A percentile compares a stretch with the other conserved stretches of the same genome.
Evolutionary conservation across 2,888 invertebrate genomes (phyloP).

Genomic region (Eupithecia tripunctaria): DNA sequence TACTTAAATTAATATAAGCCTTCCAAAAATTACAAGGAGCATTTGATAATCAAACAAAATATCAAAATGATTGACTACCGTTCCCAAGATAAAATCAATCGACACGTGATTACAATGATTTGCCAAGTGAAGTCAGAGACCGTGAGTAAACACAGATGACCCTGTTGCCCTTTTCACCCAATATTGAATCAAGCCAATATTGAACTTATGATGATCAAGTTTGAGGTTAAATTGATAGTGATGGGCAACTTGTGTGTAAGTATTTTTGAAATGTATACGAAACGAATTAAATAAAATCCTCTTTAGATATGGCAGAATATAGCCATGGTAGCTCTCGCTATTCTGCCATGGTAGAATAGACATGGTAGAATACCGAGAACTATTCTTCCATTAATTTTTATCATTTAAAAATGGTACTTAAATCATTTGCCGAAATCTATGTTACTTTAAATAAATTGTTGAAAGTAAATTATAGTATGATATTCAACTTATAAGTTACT

Average conservation of each 20-base stretch:
- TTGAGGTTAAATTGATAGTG: slow-evolving; percentile 41
- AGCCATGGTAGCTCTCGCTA: no score
- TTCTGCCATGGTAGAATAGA: no score
- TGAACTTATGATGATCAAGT: slow-evolving; percentile 47
- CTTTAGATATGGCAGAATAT: no score
- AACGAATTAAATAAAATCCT: neutral
- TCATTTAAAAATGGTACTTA: no score
- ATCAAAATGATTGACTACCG: neutral
- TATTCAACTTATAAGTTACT: no score
- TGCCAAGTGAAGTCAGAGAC: slow-evolving; percentile 51
- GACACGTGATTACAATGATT: slow-evolving; percentile 45
- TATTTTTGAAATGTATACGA: neutral
- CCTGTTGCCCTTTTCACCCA: slow-evolving; percentile 48
- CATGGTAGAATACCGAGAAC: no score
- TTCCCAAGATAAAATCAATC: slow-evolving; percentile 27
- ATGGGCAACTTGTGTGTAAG: slow-evolving; percentile 12
- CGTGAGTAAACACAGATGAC: slow-evolving; percentile 47
- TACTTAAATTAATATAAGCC: no score
- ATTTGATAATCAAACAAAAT: neutral
- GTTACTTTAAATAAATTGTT: no score
- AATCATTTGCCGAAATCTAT: no score
- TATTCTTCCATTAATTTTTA: no score
- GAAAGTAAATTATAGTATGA: no score
- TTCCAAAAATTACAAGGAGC: no score
- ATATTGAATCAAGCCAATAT: slow-evolving; percentile 60